A percentile compares a stretch with the other conserved stretches of the same genome.
Conservation (phyloP, 2,797 vertebrate species). For the Botia kubotai region DNA sequence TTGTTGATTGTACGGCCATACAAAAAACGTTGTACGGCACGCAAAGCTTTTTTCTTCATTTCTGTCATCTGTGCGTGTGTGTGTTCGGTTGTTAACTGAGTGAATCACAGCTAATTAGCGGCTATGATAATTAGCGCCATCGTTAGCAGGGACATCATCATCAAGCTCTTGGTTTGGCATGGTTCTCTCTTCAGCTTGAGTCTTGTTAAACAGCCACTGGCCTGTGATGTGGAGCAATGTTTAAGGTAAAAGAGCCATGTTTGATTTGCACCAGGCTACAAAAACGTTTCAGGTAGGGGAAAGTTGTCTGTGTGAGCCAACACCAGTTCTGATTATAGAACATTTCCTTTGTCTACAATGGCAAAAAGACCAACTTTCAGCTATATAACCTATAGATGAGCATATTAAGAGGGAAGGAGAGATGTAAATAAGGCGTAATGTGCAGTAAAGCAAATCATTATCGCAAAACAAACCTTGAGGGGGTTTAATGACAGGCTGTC, state of each 20-base stretch:
- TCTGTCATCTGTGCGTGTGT: conserved; percentile 55
- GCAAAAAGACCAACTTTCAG: neutral
- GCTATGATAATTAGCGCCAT: conserved; percentile 74
- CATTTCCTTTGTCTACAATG: neutral
- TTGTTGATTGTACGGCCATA: neutral
- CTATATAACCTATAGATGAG: neutral
- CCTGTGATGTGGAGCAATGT: conserved; percentile 51
- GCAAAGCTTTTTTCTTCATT: conserved; percentile 23
- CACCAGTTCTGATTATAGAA: neutral
- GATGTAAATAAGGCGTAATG: neutral
- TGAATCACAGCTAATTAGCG: conserved; percentile 80
- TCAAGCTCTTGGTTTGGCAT: conserved; percentile 60
- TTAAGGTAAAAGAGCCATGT: neutral
- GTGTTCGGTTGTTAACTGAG: conserved; percentile 71
- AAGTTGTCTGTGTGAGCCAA: neutral
- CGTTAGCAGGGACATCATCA: conserved; percentile 70
- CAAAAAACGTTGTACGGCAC: neutral
- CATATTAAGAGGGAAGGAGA: neutral
- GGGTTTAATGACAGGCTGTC: neutral
- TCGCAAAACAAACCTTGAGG: neutral
- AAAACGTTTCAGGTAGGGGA: neutral
- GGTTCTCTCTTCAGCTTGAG: conserved; percentile 24
- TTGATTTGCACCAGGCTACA: neutral
- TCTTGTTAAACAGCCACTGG: conserved; percentile 51
- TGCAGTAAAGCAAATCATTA: neutral